phyloP scores from a whole-genome alignment of 2,888 invertebrate species.

The Sphaeridia pumilis region DNA sequence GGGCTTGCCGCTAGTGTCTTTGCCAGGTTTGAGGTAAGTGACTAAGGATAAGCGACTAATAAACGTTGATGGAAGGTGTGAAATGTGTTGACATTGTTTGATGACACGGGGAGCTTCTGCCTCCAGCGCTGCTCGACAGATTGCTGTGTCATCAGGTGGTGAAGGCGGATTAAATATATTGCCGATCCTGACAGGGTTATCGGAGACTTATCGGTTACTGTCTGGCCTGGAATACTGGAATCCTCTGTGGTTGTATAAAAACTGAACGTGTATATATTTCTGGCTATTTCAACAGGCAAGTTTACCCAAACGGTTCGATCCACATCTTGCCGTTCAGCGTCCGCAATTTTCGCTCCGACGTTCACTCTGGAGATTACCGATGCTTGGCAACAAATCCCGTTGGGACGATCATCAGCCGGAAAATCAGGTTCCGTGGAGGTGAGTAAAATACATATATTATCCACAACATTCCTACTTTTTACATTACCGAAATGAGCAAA shows the following conservation, averaged over 20 bases:
- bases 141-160: neutral
- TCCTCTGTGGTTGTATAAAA: neutral
- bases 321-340: conserved; percentile 14
- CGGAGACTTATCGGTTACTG: neutral
- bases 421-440: conserved; percentile 15
- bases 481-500: too few relatives aligned
- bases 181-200: neutral
- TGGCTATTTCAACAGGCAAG: conserved; percentile 6
- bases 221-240: neutral
- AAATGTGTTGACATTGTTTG: conserved; percentile 1
- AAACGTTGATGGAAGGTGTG: neutral
- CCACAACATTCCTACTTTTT: too few relatives aligned
- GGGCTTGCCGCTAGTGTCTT: conserved; percentile 11
- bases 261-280: neutral
- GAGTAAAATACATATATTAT: neutral
- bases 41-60: too few relatives aligned
- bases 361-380: conserved; percentile 20
- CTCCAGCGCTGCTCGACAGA: too few relatives aligned
- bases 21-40: conserved; percentile 6
- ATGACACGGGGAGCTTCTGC: neutral
- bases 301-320: conserved; percentile 10
- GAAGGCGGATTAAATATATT: neutral
- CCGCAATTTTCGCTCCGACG: conserved; percentile 12
- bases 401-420: conserved; percentile 17
- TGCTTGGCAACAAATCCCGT: conserved; percentile 26